Evolutionary conservation across 2,888 invertebrate species (phyloP).

Genomic region (Antheraea yamamai): DNA sequence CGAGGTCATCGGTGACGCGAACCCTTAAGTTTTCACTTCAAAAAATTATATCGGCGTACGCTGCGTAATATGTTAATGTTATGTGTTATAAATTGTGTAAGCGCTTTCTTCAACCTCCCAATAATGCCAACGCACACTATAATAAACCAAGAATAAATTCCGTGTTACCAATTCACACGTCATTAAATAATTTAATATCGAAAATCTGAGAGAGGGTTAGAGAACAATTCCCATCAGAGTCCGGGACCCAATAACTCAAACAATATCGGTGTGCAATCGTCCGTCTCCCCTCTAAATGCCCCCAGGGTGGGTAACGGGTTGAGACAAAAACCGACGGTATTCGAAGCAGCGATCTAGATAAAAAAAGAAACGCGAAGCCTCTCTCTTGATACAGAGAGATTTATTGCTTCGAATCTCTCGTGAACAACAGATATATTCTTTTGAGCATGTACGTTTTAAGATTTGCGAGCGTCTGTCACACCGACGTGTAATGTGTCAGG

Average conservation of each 20-base stretch:
- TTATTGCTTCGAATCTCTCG: slow-evolving; percentile 65
- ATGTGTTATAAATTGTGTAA: background rate
- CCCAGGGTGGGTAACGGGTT: slow-evolving; percentile 45
- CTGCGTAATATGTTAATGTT: too few relatives aligned
- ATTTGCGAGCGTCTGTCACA: slow-evolving; percentile 7
- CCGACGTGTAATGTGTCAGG: background rate
- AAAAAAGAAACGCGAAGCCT: slow-evolving; percentile 56
- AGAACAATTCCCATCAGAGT: slow-evolving; percentile 4
- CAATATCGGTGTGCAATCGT: slow-evolving; percentile 23
- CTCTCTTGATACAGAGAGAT: slow-evolving; percentile 61
- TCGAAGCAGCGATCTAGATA: slow-evolving; percentile 60
- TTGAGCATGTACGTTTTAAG: slow-evolving; percentile 51
- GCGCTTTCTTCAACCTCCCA: background rate
- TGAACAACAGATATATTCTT: slow-evolving; percentile 62
- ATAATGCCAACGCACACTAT: background rate
- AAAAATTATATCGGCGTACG: too few relatives aligned
- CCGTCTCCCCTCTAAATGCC: slow-evolving; percentile 42
- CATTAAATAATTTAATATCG: slow-evolving; percentile 15
- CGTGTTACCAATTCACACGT: slow-evolving; percentile 3
- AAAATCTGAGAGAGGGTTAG: slow-evolving; percentile 9
- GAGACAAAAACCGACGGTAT: slow-evolving; percentile 30
- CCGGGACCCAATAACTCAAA: slow-evolving; percentile 21
- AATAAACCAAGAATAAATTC: slow-evolving; percentile 1
- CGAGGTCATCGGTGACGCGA: too few relatives aligned
- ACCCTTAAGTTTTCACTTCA: too few relatives aligned